A percentile compares a stretch with the other conserved stretches of the same genome.
Evolutionary conservation across 2,888 invertebrate species (phyloP).

Genomic region (Disparrhopalites patrizii): DNA sequence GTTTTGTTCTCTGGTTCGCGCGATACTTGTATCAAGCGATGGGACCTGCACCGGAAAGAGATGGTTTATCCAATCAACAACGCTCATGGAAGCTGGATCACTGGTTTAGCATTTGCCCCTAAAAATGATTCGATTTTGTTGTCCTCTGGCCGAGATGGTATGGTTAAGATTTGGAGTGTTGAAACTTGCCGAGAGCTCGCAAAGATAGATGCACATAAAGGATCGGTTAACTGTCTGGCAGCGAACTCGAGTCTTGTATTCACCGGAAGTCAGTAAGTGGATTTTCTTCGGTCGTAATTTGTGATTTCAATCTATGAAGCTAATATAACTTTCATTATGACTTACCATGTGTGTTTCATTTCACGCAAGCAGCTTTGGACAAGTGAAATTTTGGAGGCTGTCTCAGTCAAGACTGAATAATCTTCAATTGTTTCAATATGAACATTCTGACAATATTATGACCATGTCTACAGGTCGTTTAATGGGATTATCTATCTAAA

Average conservation of each 20-base stretch:
- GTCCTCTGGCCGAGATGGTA: conserved; percentile 37
- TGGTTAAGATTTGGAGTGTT: conserved; percentile 42
- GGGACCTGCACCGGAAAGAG: conserved; percentile 26
- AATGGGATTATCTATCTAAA: conserved; percentile 11
- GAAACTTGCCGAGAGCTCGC: conserved; percentile 24
- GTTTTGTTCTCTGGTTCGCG: conserved; percentile 77
- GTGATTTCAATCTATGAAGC: neutral
- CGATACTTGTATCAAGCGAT: conserved; percentile 80
- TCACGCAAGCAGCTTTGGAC: conserved; percentile 32
- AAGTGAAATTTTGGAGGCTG: conserved; percentile 30
- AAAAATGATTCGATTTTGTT: conserved; percentile 29
- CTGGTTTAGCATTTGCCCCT: conserved; percentile 39
- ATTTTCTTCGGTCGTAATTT: neutral
- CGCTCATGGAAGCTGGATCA: conserved; percentile 43
- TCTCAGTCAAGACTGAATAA: conserved; percentile 23
- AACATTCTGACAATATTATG: conserved; percentile 30
- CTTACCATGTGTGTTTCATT: neutral
- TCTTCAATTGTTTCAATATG: conserved; percentile 19
- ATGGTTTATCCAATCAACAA: conserved; percentile 35
- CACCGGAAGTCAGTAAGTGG: conserved; percentile 34
- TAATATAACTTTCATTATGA: neutral
- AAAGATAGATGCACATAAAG: conserved; percentile 28
- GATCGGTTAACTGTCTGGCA: conserved; percentile 30
- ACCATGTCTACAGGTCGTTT: conserved; percentile 35
- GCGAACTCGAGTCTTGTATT: conserved; percentile 30